Evolutionary conservation across 92 coral and sea anemone genomes (phyloP).

Genomic region (Chrysogorgia sp.): DNA sequence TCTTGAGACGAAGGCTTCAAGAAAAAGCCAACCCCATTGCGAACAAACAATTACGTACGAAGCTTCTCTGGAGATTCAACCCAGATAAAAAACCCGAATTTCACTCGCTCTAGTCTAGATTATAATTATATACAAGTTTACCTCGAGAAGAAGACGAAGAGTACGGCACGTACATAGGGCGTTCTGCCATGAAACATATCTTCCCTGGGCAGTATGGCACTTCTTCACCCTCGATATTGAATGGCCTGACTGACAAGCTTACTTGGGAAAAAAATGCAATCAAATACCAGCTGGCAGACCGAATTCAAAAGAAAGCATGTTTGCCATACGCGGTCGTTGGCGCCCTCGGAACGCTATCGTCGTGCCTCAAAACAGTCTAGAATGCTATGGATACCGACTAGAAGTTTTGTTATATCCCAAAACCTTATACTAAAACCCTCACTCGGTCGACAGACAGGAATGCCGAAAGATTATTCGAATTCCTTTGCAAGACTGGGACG

Average conservation of each 20-base stretch:
- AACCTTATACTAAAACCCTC: conserved; percentile 7
- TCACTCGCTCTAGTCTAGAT: not conserved
- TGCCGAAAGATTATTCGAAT: conserved; percentile 30
- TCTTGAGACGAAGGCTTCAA: not conserved
- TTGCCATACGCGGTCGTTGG: conserved; percentile 27
- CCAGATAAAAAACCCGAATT: not conserved
- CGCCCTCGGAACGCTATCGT: not conserved
- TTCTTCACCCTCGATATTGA: not conserved
- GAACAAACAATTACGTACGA: not conserved
- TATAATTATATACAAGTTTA: not conserved
- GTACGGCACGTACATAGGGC: conserved; percentile 35
- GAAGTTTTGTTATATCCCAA: not conserved
- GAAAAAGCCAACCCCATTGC: not conserved
- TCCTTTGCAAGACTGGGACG: conserved; percentile 25
- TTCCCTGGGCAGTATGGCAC: not conserved
- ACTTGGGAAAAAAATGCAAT: conserved; percentile 48
- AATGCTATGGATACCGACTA: conserved; percentile 6
- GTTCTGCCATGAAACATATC: conserved; percentile 43
- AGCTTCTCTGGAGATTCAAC: not conserved
- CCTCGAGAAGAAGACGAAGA: conserved; percentile 8
- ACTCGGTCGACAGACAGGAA: conserved; percentile 41
- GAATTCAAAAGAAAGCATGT: conserved; percentile 36
- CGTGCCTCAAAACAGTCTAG: not conserved
- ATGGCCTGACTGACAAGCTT: conserved; percentile 18
- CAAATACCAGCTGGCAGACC: conserved; percentile 35